phyloP scores from a whole-genome alignment of 2,113 vertebrate genomes.

The Protomyctophum bolini region DNA sequence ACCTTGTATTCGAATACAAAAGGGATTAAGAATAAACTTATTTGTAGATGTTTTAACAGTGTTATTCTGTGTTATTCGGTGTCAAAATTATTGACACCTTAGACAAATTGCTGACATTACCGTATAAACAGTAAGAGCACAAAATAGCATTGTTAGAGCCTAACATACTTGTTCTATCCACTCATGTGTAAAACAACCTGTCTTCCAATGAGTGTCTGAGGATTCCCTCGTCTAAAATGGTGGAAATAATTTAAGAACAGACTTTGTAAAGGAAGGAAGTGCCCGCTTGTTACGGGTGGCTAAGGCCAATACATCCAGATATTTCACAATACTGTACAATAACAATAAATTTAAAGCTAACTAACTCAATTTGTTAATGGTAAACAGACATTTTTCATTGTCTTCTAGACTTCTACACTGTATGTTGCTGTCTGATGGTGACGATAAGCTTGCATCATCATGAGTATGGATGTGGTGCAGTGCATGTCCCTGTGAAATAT shows the following conservation, averaged over 20 bases:
- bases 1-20: too few relatives aligned
- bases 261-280: neutral
- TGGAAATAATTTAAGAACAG: conserved; percentile 13
- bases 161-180: conserved; percentile 7
- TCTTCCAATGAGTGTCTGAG: conserved; percentile 5
- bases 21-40: too few relatives aligned
- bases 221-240: conserved; percentile 7
- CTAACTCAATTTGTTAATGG: neutral
- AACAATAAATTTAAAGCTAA: neutral
- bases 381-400: neutral
- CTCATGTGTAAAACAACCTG: conserved; percentile 25
- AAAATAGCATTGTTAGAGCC: neutral
- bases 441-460: neutral
- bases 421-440: neutral
- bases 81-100: neutral
- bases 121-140: neutral
- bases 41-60: too few relatives aligned
- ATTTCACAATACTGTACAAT: neutral
- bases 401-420: too few relatives aligned
- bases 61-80: too few relatives aligned
- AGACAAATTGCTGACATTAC: neutral
- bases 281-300: neutral
- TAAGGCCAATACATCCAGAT: neutral
- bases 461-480: neutral
- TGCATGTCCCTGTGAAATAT: neutral